Evolutionary conservation across 1,140 invertebrate species (phyloP).

Genomic region (Drosophila arizonae): DNA sequence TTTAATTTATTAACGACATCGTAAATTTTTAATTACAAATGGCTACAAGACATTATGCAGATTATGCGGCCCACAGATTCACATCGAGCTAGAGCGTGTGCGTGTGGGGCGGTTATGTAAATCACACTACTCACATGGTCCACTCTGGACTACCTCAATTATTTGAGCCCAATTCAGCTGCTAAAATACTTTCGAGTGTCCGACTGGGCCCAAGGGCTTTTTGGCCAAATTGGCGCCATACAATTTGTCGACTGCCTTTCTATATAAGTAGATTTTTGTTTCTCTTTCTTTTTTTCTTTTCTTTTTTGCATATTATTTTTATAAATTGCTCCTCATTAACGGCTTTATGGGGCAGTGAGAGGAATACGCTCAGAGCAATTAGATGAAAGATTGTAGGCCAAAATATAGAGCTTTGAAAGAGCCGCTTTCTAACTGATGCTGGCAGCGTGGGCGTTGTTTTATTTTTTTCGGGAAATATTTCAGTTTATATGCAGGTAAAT

Average conservation of each 20-base stretch:
- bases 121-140: slow-evolving; percentile 29
- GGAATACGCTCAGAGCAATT: slow-evolving; percentile 29
- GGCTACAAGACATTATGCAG: slow-evolving; percentile 70
- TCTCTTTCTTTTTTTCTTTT: no score
- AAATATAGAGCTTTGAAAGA: slow-evolving; percentile 15
- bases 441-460: slow-evolving; percentile 14
- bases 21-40: slow-evolving; percentile 76
- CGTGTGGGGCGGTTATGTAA: slow-evolving; percentile 51
- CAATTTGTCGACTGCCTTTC: slow-evolving; percentile 30
- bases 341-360: slow-evolving; percentile 6
- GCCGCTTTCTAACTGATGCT: slow-evolving; percentile 22
- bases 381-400: slow-evolving; percentile 29
- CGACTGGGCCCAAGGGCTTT: slow-evolving; percentile 25
- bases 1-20: slow-evolving; percentile 57
- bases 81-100: slow-evolving; percentile 1
- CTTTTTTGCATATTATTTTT: slow-evolving; percentile 43
- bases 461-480: slow-evolving; percentile 7
- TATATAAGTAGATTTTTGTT: slow-evolving; percentile 9
- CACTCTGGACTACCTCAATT: not conserved
- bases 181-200: slow-evolving; percentile 7
- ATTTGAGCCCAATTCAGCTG: not conserved
- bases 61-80: slow-evolving; percentile 45
- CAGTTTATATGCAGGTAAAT: not conserved
- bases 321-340: slow-evolving; percentile 40
- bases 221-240: slow-evolving; percentile 18